Evolutionary conservation across 2,888 invertebrate species (phyloP), one percentile per base, ranked within the genome.

Genomic region (Dasysyrphus tricinctus): DNA sequence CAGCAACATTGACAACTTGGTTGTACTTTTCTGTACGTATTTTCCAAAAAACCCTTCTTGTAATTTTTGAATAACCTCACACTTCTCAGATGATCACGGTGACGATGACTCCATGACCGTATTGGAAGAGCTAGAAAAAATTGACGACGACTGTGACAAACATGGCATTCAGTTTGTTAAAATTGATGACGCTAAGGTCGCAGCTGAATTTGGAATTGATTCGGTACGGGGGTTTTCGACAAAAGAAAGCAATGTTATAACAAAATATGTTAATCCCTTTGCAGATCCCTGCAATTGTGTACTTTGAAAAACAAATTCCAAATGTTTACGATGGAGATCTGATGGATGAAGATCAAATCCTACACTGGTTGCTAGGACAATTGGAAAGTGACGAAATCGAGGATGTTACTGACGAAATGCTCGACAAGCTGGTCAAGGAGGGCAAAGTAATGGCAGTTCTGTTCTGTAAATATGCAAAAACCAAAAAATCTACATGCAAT

Each of bases 381-480:
- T 93, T 97, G 88, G 97, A 97, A 91, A 97, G 96, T 90, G 98
- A 98, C 92, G 98, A 98, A 93, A 98, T 98, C 89, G 98, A 98
- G 93, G 98, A 98, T 93, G 97, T 98, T 57, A 98, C 97, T 65
- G 97, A 98, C 92, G 97, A 98, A 93, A 98, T 98, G 97, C 94
- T 98, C 89, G 97, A 97, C 91, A 96, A 96, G 91, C 94, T 98
- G 88, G 95, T 98, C 88, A 96, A 97, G 90, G 97, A 97, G 90
- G 97, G 97, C 88, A 97, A 97, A 92, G 97, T 96, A 88, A 94
- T 98, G 89, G 97, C 97, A 86, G 98, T 98, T 80, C 94, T 98
- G 80, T 98, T 98, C 93, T 98, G 98, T 98, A 94, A 95, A 89
- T 91, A 91, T 90, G 72, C 4, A 29, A 61, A 95, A 42, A 39